A percentile compares a stretch with the other conserved stretches of the same genome.
These are phyloP conservation scores for Kobus ellipsiprymnus DNA, from an alignment of 2,113 vertebrate species.

Conservation along the genomic window DNA sequence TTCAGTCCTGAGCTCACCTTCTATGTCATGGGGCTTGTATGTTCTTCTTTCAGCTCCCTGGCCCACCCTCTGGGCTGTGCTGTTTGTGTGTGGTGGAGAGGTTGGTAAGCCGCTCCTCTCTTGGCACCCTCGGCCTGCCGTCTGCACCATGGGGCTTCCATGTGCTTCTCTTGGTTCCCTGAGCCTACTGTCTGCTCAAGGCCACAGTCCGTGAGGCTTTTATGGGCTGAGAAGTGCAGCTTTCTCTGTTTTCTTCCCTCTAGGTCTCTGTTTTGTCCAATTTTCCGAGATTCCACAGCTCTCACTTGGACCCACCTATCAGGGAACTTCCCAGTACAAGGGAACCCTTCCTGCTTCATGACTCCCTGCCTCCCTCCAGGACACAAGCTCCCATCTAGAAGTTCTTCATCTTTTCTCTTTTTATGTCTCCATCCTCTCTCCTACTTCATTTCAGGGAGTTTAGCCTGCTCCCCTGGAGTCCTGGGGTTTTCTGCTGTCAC, in stretches of 20 bases:
- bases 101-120: neutral
- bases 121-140: rapidly evolving
- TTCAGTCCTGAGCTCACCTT: neutral
- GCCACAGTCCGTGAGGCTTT: neutral
- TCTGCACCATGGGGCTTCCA: neutral
- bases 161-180: neutral
- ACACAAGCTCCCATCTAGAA: neutral
- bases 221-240: neutral
- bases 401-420: neutral
- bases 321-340: neutral
- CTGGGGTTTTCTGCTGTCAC: neutral
- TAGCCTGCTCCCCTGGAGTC: neutral
- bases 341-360: neutral
- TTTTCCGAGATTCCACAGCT: neutral
- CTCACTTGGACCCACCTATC: neutral
- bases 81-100: neutral
- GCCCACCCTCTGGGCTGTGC: neutral
- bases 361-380: neutral
- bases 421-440: neutral
- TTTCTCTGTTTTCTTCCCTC: neutral
- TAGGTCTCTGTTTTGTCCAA: neutral
- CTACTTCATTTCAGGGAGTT: neutral
- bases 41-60: neutral
- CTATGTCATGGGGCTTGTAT: rapidly evolving
- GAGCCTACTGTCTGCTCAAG: neutral